These are phyloP conservation scores for Graptemys geographica DNA, from an alignment of 2,797 vertebrate genomes.

Conservation along the genomic window DNA sequence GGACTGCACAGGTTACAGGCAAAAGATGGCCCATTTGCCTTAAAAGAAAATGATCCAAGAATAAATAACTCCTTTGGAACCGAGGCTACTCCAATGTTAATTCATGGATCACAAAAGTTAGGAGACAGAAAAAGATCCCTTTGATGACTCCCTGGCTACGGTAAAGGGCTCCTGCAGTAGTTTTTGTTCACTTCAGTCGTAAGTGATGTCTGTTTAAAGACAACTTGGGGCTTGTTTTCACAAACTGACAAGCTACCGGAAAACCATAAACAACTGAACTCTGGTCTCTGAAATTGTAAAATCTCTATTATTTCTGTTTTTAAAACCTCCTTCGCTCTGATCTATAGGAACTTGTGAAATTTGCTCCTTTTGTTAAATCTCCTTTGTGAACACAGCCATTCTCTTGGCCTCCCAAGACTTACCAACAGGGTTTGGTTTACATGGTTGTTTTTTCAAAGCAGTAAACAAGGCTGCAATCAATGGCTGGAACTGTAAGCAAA, in stretches of 20 bases:
- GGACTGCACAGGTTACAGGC: neutral
- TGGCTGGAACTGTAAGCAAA: neutral
- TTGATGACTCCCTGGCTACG: neutral
- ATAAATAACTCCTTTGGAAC: neutral
- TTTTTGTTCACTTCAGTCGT: neutral
- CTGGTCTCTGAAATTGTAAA: neutral
- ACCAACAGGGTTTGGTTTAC: neutral
- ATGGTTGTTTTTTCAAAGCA: neutral
- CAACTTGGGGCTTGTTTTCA: neutral
- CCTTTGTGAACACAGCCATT: rapidly evolving
- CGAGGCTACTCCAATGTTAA: neutral
- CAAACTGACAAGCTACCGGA: neutral
- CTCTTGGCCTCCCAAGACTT: neutral
- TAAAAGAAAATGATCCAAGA: neutral
- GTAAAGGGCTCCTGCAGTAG: neutral
- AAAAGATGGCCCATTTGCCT: neutral
- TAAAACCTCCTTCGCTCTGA: neutral
- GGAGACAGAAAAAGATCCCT: rapidly evolving
- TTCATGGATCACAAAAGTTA: neutral
- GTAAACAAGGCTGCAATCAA: neutral
- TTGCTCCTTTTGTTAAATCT: neutral
- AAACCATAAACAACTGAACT: neutral
- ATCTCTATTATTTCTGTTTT: neutral
- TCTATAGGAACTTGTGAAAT: neutral
- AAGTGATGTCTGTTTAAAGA: neutral